Conservation (phyloP, 2,113 vertebrate genomes). For the Clarias magur region DNA sequence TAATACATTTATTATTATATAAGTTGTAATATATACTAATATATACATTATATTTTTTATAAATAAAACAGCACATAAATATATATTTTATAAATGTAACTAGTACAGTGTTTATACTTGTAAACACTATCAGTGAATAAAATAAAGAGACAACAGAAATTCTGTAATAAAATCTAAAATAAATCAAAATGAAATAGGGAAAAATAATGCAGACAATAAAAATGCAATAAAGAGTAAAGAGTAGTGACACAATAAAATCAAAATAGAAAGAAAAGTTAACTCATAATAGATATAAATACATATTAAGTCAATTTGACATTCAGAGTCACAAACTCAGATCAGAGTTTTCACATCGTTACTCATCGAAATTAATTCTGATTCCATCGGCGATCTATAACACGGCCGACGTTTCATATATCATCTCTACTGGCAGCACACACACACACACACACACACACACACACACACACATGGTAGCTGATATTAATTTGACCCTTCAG, state of each 20-base stretch:
- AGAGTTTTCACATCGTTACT: background rate
- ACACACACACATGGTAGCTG: background rate
- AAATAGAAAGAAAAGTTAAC: background rate
- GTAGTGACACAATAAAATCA: too few species aligned
- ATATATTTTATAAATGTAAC: too few species aligned
- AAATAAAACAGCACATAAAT: too few species aligned
- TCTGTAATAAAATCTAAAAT: too few species aligned
- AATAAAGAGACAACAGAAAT: too few species aligned
- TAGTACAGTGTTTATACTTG: too few species aligned
- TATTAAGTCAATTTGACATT: slow-evolving; percentile 57
- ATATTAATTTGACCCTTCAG: slow-evolving; percentile 37
- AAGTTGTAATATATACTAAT: too few species aligned
- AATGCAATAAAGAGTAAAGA: background rate
- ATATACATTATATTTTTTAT: too few species aligned
- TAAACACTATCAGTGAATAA: too few species aligned
- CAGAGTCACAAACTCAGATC: background rate
- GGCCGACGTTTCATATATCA: slow-evolving; percentile 25
- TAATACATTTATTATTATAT: too few species aligned
- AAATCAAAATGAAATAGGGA: background rate
- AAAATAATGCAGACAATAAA: background rate
- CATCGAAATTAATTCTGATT: slow-evolving; percentile 40
- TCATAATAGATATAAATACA: background rate
- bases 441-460: background rate
- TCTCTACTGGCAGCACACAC: background rate
- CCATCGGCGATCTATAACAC: background rate